These are phyloP conservation scores for Rhinichthys osculus DNA, from an alignment of 2,797 vertebrate species.

Conservation along the genomic window DNA sequence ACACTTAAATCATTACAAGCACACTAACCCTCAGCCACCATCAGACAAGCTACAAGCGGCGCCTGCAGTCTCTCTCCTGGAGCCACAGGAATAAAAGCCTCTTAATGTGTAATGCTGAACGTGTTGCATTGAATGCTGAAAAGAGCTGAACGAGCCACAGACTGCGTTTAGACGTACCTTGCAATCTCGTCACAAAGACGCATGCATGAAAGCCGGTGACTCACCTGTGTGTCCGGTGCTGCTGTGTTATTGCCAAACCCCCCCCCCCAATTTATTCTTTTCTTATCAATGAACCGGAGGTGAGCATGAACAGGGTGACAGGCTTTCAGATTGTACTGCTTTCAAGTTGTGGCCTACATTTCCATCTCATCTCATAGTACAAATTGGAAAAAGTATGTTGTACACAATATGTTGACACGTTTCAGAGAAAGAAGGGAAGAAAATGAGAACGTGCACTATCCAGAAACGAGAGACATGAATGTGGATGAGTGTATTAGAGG, in stretches of 20 bases:
- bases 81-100: background rate
- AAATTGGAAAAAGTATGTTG: slow-evolving; percentile 13
- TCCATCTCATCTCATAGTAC: background rate
- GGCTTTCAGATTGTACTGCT: slow-evolving; percentile 10
- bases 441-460: slow-evolving; percentile 46
- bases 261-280: background rate
- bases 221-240: slow-evolving; percentile 3
- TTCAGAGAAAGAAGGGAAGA: background rate
- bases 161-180: background rate
- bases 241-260: background rate
- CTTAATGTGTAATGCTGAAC: slow-evolving; percentile 27
- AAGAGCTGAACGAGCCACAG: background rate
- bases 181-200: background rate
- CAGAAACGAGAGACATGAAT: slow-evolving; percentile 16
- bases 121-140: background rate
- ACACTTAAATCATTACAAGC: slow-evolving; percentile 70
- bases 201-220: background rate
- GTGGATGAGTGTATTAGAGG: slow-evolving; percentile 47
- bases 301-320: background rate
- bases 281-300: slow-evolving; percentile 18
- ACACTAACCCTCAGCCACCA: slow-evolving; percentile 31
- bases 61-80: slow-evolving; percentile 13
- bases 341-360: slow-evolving; percentile 21
- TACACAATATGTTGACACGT: slow-evolving; percentile 8
- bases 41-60: slow-evolving; percentile 10